Percentiles rank a stretch among this genome's conserved stretches.
Evolutionary conservation across 2,113 vertebrate species (phyloP).

Genomic region (Dromaius novaehollandiae): DNA sequence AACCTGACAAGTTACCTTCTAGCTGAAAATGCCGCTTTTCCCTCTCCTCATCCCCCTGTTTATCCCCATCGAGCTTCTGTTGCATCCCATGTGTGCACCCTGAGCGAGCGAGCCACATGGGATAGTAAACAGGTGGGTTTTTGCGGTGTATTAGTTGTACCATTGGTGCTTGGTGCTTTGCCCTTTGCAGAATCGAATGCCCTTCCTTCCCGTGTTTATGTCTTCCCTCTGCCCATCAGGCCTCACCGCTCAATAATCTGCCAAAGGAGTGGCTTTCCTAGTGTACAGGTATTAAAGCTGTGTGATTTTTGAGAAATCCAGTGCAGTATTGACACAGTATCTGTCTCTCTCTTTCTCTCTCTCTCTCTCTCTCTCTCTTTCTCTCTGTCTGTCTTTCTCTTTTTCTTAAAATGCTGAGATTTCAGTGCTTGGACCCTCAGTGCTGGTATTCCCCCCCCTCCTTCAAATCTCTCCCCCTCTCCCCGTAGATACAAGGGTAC

Average conservation of each 20-base stretch:
- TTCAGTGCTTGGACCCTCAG: conserved; percentile 72
- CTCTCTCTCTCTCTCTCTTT: neutral
- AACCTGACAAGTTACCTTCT: neutral
- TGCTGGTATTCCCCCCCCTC: conserved; percentile 47
- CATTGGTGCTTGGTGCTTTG: conserved; percentile 30
- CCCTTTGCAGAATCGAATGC: neutral
- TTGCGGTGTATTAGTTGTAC: neutral
- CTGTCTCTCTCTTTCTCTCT: conserved; percentile 62
- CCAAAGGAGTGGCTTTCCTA: conserved; percentile 61
- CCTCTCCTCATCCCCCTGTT: conserved; percentile 58
- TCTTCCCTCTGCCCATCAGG: neutral
- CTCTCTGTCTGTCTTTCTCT: conserved; percentile 66
- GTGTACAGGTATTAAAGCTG: conserved; percentile 74
- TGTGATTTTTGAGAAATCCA: conserved; percentile 78
- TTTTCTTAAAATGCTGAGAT: conserved; percentile 78
- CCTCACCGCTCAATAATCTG: neutral
- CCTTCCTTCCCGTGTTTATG: neutral
- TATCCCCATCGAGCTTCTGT: conserved; percentile 21
- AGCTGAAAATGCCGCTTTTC: conserved; percentile 53
- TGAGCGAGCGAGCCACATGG: neutral
- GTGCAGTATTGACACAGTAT: conserved; percentile 73
- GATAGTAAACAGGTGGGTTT: neutral
- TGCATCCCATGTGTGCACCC: conserved; percentile 1
- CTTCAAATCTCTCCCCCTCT: neutral
- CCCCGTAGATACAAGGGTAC: neutral